phyloP scores from a whole-genome alignment of 2,888 invertebrate species.

The Napeogenes sylphis region DNA sequence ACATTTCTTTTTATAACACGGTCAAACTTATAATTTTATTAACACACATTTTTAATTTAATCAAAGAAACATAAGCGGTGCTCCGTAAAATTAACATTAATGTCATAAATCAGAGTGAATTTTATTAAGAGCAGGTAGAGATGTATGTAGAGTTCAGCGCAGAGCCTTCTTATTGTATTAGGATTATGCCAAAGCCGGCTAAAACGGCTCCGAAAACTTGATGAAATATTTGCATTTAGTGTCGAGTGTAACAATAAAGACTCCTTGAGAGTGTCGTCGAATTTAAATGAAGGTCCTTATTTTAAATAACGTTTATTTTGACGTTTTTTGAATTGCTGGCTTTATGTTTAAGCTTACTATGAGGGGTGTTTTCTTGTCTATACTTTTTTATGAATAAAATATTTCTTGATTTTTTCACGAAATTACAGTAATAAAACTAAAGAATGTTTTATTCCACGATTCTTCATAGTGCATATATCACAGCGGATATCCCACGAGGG shows the following conservation, averaged over 20 bases:
- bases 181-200: constrained; percentile 49
- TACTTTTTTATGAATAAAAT: no score
- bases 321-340: no score
- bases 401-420: no score
- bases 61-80: constrained; percentile 5
- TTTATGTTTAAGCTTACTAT: no score
- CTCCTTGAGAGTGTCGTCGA: no score
- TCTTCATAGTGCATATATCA: constrained; percentile 19
- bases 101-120: constrained; percentile 23
- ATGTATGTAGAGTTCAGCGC: constrained; percentile 37
- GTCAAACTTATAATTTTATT: not conserved
- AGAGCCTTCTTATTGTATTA: constrained; percentile 48
- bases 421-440: not conserved
- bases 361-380: no score
- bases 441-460: not conserved
- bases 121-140: constrained; percentile 25
- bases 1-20: constrained; percentile 11
- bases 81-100: constrained; percentile 13
- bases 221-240: constrained; percentile 43
- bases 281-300: no score
- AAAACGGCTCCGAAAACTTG: constrained; percentile 41
- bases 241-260: constrained; percentile 4
- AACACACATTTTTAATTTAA: no score
- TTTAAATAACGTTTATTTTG: no score
- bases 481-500: constrained; percentile 21